Evolutionary conservation across 2,797 vertebrate genomes (phyloP).

Genomic region (Sebastes baramenuke): DNA sequence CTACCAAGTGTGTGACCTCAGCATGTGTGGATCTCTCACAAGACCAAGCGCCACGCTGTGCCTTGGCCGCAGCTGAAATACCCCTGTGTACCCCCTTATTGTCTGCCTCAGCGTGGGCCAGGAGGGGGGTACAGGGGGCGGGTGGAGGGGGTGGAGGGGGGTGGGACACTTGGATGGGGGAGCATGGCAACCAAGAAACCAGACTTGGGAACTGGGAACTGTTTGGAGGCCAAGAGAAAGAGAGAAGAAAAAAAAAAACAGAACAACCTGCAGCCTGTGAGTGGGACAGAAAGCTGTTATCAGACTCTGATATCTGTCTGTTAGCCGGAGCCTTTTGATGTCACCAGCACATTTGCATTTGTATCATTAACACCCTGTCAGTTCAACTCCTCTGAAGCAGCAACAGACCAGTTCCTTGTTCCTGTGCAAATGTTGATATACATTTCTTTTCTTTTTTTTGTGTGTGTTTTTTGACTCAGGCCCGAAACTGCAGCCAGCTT

Average conservation of each 20-base stretch:
- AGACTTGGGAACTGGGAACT: constrained; percentile 72
- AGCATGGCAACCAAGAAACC: constrained; percentile 72
- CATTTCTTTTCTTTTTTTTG: neutral
- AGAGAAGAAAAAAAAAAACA: neutral
- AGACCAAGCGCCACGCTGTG: constrained; percentile 73
- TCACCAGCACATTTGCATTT: constrained; percentile 49
- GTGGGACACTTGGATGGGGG: constrained; percentile 48
- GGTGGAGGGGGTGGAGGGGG: constrained; percentile 1
- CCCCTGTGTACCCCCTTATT: constrained; percentile 76
- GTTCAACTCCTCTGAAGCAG: neutral
- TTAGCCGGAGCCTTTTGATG: constrained; percentile 34
- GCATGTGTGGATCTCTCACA: constrained; percentile 81
- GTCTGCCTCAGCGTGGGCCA: constrained; percentile 76
- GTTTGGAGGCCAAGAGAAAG: constrained; percentile 38
- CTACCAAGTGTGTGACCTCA: constrained; percentile 79
- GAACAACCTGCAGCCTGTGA: constrained; percentile 17
- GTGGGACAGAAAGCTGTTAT: constrained; percentile 30
- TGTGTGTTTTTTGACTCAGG: constrained; percentile 22
- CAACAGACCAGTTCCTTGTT: constrained; percentile 33
- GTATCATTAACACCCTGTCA: constrained; percentile 27
- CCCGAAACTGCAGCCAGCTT: constrained; percentile 13
- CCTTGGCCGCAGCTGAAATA: constrained; percentile 72
- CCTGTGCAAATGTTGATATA: constrained; percentile 10
- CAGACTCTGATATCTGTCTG: constrained; percentile 31
- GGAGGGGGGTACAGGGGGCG: constrained; percentile 17